Evolutionary conservation across 1,140 invertebrate genomes (phyloP), one percentile per base, ranked within the genome.

Genomic region (Sitophilus oryzae): DNA sequence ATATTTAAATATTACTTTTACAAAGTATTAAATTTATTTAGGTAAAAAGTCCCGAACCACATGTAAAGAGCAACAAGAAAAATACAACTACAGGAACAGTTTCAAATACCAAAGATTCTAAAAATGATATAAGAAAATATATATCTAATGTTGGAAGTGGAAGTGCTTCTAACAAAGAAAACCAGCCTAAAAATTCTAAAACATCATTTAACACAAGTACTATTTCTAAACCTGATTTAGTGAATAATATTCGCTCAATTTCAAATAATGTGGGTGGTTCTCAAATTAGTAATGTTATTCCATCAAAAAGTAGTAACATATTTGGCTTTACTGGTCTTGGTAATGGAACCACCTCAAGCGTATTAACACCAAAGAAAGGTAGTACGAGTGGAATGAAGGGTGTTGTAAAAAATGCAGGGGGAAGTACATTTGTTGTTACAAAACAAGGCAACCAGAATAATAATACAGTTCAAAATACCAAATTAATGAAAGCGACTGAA

Each of bases 21-120:
- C n/a, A n/a, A n/a, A n/a, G n/a, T n/a, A 34, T 56, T 22, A 37
- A 52, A 2, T 95, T 88, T 66, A 77, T 84, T 40, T 96, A 98
- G 77, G 80, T 80, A 2, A 80, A 79, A 62, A 78, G 79, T 67
- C 79, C 79, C 8, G 75, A 76, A 42, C 68, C 21, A 36, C 8
- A 18, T 8, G 45, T 18, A 1, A 46, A 46, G 8, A 23, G 35
- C 1, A 3, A 16, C 6, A 48, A 71, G 48, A 62, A 45, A 42
- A 43, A 66, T 14, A 63, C 58, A 21, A 44, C 36, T 18, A 61
- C 52, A 22, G 73, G 74, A 64, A 68, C 52, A 49, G 52, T 56
- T 18, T 15, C 55, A 15, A 37, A 49, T 22, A 40, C 16, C 14
- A 25, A 48, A 46, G 60, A 55, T 19, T 20, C 46, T 22, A 49